These are phyloP conservation scores for Chydorus sphaericus DNA, from an alignment of 2,888 invertebrate species.

Conservation along the genomic window DNA sequence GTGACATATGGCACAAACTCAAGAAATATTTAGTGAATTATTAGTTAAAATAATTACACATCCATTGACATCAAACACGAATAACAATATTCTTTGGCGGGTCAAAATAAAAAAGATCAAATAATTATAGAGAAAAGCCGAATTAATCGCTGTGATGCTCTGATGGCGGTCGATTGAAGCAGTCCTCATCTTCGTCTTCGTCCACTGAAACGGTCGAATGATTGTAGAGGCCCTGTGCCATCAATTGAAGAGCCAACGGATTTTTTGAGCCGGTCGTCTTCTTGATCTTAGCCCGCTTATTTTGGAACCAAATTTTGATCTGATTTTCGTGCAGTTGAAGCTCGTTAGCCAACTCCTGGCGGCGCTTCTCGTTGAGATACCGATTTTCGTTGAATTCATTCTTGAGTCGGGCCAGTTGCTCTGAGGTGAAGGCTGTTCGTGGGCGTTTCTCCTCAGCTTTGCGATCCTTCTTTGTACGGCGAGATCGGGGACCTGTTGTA, in stretches of 20 bases:
- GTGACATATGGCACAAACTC: too few relatives aligned
- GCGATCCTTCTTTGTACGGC: slow-evolving; percentile 32
- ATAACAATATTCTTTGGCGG: too few relatives aligned
- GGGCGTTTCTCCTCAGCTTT: slow-evolving; percentile 74
- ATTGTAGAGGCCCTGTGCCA: slow-evolving; percentile 89
- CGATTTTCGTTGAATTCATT: slow-evolving; percentile 85
- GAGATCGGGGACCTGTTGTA: slow-evolving; percentile 41
- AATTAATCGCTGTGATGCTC: slow-evolving; percentile 1
- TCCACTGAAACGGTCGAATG: slow-evolving; percentile 64
- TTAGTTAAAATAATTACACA: too few relatives aligned
- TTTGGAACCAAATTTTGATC: slow-evolving; percentile 88
- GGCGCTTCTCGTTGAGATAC: slow-evolving; percentile 78
- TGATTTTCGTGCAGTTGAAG: slow-evolving; percentile 89
- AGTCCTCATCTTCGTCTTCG: slow-evolving; percentile 53
- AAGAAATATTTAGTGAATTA: too few relatives aligned
- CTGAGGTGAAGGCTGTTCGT: slow-evolving; percentile 86
- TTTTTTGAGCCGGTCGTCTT: slow-evolving; percentile 74
- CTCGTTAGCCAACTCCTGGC: slow-evolving; percentile 80
- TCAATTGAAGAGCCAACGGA: slow-evolving; percentile 71
- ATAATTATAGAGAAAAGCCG: too few relatives aligned
- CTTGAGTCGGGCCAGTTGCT: slow-evolving; percentile 78
- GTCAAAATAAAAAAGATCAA: too few relatives aligned
- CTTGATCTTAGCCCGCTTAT: slow-evolving; percentile 92
- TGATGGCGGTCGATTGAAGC: neutral
- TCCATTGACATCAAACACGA: too few relatives aligned